A percentile compares a stretch with the other conserved stretches of the same genome.
Conservation (phyloP, 2,888 invertebrate genomes). For the Eristalis tenax region DNA sequence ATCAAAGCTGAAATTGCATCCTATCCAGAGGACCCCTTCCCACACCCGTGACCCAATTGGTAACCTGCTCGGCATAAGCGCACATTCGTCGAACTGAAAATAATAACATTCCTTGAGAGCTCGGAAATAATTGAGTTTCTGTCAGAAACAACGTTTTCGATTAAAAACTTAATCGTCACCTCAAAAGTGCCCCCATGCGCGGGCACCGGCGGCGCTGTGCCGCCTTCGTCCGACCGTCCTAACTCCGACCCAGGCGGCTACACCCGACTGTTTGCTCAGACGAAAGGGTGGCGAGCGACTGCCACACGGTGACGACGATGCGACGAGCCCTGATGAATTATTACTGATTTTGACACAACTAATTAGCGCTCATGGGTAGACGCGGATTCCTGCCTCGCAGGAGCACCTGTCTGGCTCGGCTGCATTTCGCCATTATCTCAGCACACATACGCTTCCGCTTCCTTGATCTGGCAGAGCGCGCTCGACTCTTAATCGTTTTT, state of each 20-base stretch:
- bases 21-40: neutral
- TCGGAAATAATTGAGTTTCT: constrained; percentile 68
- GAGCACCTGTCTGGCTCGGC: constrained; percentile 22
- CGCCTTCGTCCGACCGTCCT: neutral
- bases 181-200: constrained; percentile 26
- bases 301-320: constrained; percentile 40
- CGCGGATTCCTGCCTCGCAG: neutral
- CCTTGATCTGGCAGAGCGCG: neutral
- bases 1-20: neutral
- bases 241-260: neutral
- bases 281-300: neutral
- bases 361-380: constrained; percentile 60
- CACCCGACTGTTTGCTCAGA: neutral
- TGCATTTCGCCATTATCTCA: constrained; percentile 40
- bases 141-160: constrained; percentile 68
- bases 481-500: constrained; percentile 57
- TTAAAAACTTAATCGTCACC: constrained; percentile 68
- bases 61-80: neutral
- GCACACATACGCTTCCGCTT: neutral
- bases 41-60: too few relatives aligned
- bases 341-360: constrained; percentile 72
- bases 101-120: constrained; percentile 47
- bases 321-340: constrained; percentile 66
- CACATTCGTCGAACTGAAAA: constrained; percentile 3
- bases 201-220: neutral